Base-by-base conservation (phyloP, 2,888 invertebrate species). In the Apoda limacodes region DNA sequence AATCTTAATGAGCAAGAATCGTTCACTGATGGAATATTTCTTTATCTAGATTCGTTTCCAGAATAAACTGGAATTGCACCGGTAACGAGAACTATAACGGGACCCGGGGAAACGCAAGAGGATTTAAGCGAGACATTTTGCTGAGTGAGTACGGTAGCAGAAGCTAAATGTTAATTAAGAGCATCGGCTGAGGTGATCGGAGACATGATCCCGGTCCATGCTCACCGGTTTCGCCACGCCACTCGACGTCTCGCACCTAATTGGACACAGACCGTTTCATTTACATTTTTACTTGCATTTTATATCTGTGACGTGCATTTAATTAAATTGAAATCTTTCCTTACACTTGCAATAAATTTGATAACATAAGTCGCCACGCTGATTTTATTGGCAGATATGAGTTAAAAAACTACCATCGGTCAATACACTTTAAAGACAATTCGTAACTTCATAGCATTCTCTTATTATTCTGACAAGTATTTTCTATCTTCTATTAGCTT, bases 111-210 rank as follows among this genome's bases (percentile, higher is more conserved):
- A 56, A 52, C 48, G 17, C 17, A 50, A 56, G 52, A 50, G 48
- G 52, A 43, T 45, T 42, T 41, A 43, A 45, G 46, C 51, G 55
- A 51, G 42, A 43, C 43, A 42, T 47, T 43, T 45, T 17, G 7
- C 17, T 40, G 43, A 40, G 42, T 44, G 48, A 60, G 65, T 64
- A 67, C 67, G 58, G 68, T 65, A 70, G 69, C 66, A 54, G 55
- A 56, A 64, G 57, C 54, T 63, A 59, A 68, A 72, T 63, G 63
- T 69, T 75, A 75, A 76, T 75, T 75, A 71, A 71, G 61, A 64
- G 51, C 67, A 70, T 69, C 70, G 55, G 47, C 40, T 35, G 50
- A 60, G 61, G 61, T 60, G 70, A 74, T 74, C 71, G 53, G 50
- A 49, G 52, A 52, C 53, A 52, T 54, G 57, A 55, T 54, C 48